Base-by-base conservation (phyloP, 2,113 vertebrate species). In the Eurypyga helias region DNA sequence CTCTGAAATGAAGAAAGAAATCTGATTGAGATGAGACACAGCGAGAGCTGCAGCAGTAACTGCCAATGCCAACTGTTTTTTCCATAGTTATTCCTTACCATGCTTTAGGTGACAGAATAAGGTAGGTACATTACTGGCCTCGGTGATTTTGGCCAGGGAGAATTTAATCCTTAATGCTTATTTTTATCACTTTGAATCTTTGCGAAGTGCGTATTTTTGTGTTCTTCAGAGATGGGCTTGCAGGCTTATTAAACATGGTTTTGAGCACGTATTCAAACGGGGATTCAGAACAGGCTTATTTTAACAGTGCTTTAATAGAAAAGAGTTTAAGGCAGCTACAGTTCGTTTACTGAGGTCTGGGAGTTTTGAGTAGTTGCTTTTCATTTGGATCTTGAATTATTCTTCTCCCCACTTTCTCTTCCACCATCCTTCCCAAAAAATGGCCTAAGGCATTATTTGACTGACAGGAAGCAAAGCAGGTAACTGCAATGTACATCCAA, bases 391-490 rank as follows among this genome's bases (percentile, higher is more conserved):
- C 20, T 58, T 64, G 34, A 58, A 5, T 29, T 67, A 5, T 29
- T 48, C 38, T 38, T 10, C 6, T 1, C 45, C 31, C 17, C 20
- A 33, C 33, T 73, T 66, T 58, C 29, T 45, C 46, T 54, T 62
- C 38, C 26, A 29, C 0, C 0, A 31, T 46, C 31, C 38, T 45
- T 28, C n/a, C 0, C 15, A 52, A 34, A 54, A 64, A 64, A 34
- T 4, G 17, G 24, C 49, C 60, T 34, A 28, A 77, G 34, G 45
- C 45, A 18, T 46, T 34, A 31, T 49, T 38, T 65, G 46, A 76
- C 3, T 52, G 64, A 43, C n/a, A 36, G 41, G 43, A n/a, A 71
- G 29, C 41, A 51, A 84, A 46, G 17, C 13, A 65, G 72, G 3
- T 14, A 75, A 38, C 6, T 1, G 17, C 36, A 34, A 46, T 1